phyloP scores from a whole-genome alignment of 2,797 vertebrate genomes.

The Martes flavigula region DNA sequence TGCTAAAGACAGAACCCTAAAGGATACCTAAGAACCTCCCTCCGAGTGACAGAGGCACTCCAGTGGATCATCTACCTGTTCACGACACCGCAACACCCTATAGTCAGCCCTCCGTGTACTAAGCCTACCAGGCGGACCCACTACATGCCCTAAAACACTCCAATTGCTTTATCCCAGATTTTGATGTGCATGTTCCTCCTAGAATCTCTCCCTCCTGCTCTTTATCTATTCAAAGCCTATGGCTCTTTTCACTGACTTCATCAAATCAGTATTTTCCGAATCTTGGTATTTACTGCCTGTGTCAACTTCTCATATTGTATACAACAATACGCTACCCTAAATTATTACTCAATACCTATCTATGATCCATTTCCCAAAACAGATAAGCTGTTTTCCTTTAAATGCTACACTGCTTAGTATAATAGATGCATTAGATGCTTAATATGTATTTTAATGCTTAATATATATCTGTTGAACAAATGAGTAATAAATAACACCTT shows the following conservation, averaged over 20 bases:
- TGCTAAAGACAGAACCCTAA: background rate
- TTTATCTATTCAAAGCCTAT: background rate
- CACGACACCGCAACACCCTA: background rate
- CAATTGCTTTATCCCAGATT: background rate
- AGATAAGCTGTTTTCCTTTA: background rate
- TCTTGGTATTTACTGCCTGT: slow-evolving; percentile 1
- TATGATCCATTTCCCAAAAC: background rate
- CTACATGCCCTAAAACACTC: background rate
- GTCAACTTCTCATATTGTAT: background rate
- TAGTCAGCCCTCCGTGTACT: background rate
- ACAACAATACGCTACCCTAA: background rate
- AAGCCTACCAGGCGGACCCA: background rate
- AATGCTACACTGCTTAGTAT: background rate
- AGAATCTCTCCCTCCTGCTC: background rate
- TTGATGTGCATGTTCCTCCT: background rate
- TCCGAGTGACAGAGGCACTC: background rate
- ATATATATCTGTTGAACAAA: slow-evolving; percentile 14
- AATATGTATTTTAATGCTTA: background rate
- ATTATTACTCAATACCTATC: background rate
- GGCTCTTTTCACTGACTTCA: background rate
- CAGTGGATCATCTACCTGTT: background rate
- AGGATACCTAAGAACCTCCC: background rate
- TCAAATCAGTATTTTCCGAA: background rate
- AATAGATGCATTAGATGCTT: background rate
- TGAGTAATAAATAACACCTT: slow-evolving; percentile 6